Evolutionary conservation across 2,888 invertebrate species (phyloP), one percentile per base, ranked within the genome.

Genomic region (Dryocosmus kuriphilus): DNA sequence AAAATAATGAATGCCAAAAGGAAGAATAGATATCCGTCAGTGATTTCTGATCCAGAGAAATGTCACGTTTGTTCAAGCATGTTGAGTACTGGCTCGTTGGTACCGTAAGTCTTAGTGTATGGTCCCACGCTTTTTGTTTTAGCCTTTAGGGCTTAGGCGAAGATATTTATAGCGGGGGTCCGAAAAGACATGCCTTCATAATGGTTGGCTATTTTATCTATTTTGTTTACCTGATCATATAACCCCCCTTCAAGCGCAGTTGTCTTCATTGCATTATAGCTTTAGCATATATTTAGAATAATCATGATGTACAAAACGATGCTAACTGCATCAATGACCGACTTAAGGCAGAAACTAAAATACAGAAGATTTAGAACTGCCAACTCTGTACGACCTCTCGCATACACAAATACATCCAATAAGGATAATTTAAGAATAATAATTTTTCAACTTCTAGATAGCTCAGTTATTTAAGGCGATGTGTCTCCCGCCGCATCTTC

Each of bases 131-230:
- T 86, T 88, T 84, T 84, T 81, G 83, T 80, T 63, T 63, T 65
- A 79, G 80, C 81, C 87, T 85, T 85, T 85, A 83, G 86, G 84
- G 86, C 85, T 85, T 85, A 83, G 86, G 83, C 85, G 82, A 85
- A 85, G 88, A 89, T 89, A 88, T 89, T 88, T 88, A 88, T 88
- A 87, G 88, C 87, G 83, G 88, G 87, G 88, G 86, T 86, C 87
- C 87, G 81, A 86, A 85, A 86, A 86, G 89, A 89, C 88, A 88
- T 87, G 88, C 86, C 86, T 86, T 82, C 86, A 86, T 87, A 87
- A 88, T 88, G 87, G 84, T 85, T 79, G 81, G 81, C 85, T 85
- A 85, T 85, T 87, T 87, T 85, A 84, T 86, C 86, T 86, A 86
- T 86, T 85, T 85, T 85, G 83, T 81, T 81, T 78, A 79, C 81